phyloP scores from a whole-genome alignment of 1,140 invertebrate genomes.

The Forficula auricularia region DNA sequence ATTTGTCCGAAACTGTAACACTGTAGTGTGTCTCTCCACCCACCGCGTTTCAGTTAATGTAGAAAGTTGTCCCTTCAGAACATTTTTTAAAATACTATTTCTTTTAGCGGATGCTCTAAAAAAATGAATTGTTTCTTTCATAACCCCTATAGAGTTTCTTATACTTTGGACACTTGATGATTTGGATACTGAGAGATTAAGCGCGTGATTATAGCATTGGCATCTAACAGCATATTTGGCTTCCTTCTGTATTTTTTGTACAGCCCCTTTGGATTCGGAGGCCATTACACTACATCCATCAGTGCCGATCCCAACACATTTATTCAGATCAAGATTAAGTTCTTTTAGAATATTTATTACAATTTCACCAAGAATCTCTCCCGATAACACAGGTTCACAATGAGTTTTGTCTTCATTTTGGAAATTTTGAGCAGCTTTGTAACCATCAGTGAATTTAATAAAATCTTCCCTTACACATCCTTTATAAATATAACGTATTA shows the following conservation, averaged over 20 bases:
- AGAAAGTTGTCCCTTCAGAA: not conserved
- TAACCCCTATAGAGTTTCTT: constrained; percentile 4
- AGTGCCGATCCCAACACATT: constrained; percentile 15
- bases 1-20: not conserved
- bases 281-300: constrained; percentile 17
- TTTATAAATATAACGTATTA: no score
- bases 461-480: no score
- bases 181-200: constrained; percentile 16
- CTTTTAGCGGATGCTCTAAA: constrained; percentile 6
- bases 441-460: no score
- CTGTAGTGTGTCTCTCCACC: not conserved
- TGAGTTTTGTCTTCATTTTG: no score
- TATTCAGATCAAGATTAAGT: constrained; percentile 12
- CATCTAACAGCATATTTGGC: constrained; percentile 13
- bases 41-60: constrained; percentile 1
- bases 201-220: constrained; percentile 16
- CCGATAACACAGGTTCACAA: no score
- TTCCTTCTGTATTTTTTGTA: constrained; percentile 10
- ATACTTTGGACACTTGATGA: constrained; percentile 9
- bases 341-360: no score
- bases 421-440: no score
- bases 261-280: constrained; percentile 14
- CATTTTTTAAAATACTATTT: constrained; percentile 1
- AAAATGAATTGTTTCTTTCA: constrained; percentile 8
- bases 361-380: no score